phyloP scores from a whole-genome alignment of 1,140 invertebrate species.

The Elymnias hypermnestra region DNA sequence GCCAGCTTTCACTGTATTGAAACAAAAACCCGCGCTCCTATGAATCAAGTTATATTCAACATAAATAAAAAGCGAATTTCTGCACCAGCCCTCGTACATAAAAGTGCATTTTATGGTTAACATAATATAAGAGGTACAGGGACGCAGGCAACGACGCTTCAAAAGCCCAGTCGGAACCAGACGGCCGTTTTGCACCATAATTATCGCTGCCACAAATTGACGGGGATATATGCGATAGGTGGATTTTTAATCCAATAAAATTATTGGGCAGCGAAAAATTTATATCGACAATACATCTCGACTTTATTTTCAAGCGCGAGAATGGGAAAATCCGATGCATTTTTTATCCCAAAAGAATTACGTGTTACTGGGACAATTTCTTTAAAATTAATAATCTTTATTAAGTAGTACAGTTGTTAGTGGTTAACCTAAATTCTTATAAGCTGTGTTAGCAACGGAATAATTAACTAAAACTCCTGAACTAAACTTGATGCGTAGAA shows the following conservation, averaged over 20 bases:
- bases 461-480: too few species aligned
- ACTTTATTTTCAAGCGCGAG: conserved; percentile 9
- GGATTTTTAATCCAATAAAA: conserved; percentile 19
- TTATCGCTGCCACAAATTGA: conserved; percentile 19
- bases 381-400: too few species aligned
- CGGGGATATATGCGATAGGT: conserved; percentile 15
- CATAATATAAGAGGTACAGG: conserved; percentile 11
- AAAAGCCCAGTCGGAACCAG: conserved; percentile 20
- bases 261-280: conserved; percentile 16
- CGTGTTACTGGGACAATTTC: not conserved
- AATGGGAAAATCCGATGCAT: not conserved
- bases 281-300: conserved; percentile 13
- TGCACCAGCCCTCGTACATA: conserved; percentile 4
- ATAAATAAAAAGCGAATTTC: too few species aligned
- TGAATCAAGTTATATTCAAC: too few species aligned
- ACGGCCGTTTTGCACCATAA: conserved; percentile 16
- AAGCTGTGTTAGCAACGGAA: too few species aligned
- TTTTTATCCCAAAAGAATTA: not conserved
- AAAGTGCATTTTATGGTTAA: conserved; percentile 13
- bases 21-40: not conserved
- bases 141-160: conserved; percentile 18
- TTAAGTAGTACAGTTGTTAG: too few species aligned
- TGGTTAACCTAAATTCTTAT: too few species aligned
- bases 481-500: too few species aligned
- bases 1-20: too few species aligned